Evolutionary conservation across 2,797 vertebrate species (phyloP).

Genomic region (Peromyscus attwateri): DNA sequence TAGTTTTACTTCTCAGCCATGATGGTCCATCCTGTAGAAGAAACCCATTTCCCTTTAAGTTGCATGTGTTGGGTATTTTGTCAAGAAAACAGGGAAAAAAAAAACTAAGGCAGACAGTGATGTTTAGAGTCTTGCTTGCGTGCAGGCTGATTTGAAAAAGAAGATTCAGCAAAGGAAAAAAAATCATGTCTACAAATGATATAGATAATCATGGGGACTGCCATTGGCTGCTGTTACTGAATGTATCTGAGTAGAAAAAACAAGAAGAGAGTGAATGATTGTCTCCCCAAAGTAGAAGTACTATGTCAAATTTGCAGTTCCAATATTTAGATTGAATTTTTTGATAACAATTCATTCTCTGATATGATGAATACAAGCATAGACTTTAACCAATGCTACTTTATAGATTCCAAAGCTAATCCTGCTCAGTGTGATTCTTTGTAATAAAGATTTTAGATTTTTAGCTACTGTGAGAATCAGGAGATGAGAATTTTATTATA

Average conservation of each 20-base stretch:
- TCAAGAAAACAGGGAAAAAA: background rate
- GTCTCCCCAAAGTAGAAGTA: background rate
- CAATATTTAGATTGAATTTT: conserved; percentile 24
- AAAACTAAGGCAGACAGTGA: background rate
- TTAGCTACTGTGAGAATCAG: conserved; percentile 6
- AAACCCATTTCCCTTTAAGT: background rate
- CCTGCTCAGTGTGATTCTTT: background rate
- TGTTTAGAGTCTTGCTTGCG: background rate
- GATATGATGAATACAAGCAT: background rate
- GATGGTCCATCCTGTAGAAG: background rate
- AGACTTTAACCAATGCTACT: background rate
- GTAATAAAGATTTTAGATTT: background rate
- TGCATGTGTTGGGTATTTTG: background rate
- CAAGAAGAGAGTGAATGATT: background rate
- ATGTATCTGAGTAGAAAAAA: background rate
- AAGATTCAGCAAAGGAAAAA: background rate
- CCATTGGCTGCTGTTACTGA: background rate
- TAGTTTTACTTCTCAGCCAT: background rate
- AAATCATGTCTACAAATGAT: background rate
- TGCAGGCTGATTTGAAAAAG: background rate
- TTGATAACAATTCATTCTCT: conserved; percentile 9
- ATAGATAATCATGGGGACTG: background rate
- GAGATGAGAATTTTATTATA: background rate
- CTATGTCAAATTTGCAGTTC: background rate
- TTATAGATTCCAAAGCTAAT: background rate